Evolutionary conservation across 2,113 vertebrate genomes (phyloP).

Genomic region (Atrichornis clamosus): DNA sequence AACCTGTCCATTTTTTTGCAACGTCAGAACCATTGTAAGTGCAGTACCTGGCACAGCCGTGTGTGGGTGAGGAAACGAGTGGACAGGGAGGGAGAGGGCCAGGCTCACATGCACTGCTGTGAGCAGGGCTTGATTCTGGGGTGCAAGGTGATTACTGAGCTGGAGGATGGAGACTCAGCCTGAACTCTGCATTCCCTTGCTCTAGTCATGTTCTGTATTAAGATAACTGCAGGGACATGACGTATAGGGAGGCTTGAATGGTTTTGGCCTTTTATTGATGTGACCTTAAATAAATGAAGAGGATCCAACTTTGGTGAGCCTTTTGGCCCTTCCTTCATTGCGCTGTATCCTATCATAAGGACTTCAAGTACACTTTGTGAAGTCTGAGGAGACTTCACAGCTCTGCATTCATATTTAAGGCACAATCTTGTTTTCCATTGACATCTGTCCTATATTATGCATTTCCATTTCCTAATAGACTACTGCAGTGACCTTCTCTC

Average conservation of each 20-base stretch:
- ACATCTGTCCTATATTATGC: background rate
- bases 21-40: background rate
- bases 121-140: fast-evolving
- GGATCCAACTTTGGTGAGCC: background rate
- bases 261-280: background rate
- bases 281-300: background rate
- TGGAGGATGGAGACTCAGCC: background rate
- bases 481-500: background rate
- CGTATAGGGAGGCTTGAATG: background rate
- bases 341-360: too few species aligned
- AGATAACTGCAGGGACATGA: background rate
- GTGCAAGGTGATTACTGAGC: fast-evolving
- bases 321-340: background rate
- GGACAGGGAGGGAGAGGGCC: background rate
- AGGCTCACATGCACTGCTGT: background rate
- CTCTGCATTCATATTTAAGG: background rate
- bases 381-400: background rate
- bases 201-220: fast-evolving
- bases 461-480: background rate
- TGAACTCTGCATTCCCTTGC: fast-evolving
- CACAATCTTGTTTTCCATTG: background rate
- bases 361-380: background rate
- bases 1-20: constrained; percentile 46
- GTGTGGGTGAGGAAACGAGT: background rate
- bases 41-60: constrained; percentile 13